A percentile compares a stretch with the other conserved stretches of the same genome.
Conservation (phyloP, 1,140 invertebrate genomes). For the Tetramorium simillimum region DNA sequence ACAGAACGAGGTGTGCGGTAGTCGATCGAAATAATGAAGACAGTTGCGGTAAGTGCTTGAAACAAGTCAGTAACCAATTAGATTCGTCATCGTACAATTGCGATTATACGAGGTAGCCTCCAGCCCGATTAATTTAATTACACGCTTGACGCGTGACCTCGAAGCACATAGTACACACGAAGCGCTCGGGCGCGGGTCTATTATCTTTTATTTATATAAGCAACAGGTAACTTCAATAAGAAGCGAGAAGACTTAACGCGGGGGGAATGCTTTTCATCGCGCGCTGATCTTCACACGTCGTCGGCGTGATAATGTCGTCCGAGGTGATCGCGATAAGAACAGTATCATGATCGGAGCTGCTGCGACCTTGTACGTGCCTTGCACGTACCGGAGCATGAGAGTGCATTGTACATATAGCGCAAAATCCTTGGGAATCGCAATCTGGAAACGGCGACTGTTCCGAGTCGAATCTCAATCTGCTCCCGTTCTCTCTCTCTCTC, state of each 20-base stretch:
- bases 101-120: conserved; percentile 55
- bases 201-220: conserved; percentile 53
- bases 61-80: conserved; percentile 33
- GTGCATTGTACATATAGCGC: conserved; percentile 16
- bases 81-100: conserved; percentile 70
- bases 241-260: not conserved
- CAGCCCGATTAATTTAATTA: conserved; percentile 53
- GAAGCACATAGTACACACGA: conserved; percentile 7
- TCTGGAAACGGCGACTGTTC: not conserved
- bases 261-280: not conserved
- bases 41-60: not conserved
- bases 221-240: conserved; percentile 21
- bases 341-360: conserved; percentile 44
- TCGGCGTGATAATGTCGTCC: conserved; percentile 30
- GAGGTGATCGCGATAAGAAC: conserved; percentile 55
- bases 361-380: conserved; percentile 30
- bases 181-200: not conserved
- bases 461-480: not conserved
- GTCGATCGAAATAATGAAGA: conserved; percentile 19
- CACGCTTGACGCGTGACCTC: conserved; percentile 13
- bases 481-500: not conserved
- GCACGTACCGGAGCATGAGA: conserved; percentile 40
- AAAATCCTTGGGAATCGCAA: conserved; percentile 29
- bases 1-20: not conserved
- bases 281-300: conserved; percentile 27